These are phyloP conservation scores for Syngnathus scovelli DNA, from an alignment of 2,113 vertebrate species.

Conservation along the genomic window DNA sequence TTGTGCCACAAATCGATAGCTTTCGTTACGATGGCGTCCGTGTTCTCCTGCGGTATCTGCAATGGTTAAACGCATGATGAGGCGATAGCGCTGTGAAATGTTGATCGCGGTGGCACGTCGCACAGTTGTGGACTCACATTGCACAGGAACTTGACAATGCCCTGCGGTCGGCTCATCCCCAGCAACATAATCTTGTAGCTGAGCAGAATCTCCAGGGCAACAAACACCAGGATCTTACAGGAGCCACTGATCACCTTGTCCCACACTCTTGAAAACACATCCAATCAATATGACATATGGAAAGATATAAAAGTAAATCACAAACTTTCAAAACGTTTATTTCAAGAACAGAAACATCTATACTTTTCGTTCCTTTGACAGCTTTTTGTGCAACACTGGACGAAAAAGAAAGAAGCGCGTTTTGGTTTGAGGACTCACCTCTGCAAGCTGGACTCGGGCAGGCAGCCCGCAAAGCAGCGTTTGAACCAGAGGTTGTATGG, in stretches of 20 bases:
- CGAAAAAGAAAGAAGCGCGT: too few relatives aligned
- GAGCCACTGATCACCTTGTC: constrained; percentile 98
- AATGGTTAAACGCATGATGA: constrained; percentile 5
- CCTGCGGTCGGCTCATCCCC: constrained; percentile 80
- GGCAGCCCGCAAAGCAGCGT: constrained; percentile 90
- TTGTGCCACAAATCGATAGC: constrained; percentile 95
- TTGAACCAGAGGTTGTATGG: constrained; percentile 89
- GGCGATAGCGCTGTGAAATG: not conserved
- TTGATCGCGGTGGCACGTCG: not conserved
- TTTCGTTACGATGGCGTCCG: constrained; percentile 91
- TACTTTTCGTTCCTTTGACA: too few relatives aligned
- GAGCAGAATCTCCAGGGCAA: constrained; percentile 90
- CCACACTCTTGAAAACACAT: constrained; percentile 79
- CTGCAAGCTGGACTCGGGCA: constrained; percentile 92
- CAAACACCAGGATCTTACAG: constrained; percentile 95
- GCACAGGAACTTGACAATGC: constrained; percentile 81
- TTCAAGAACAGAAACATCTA: too few relatives aligned
- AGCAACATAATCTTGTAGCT: constrained; percentile 91
- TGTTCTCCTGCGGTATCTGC: constrained; percentile 95
- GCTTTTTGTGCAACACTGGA: too few relatives aligned
- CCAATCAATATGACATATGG: not conserved
- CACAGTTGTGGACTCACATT: constrained; percentile 74
- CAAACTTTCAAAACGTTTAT: too few relatives aligned
- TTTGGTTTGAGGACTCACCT: constrained; percentile 64
- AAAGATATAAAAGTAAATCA: too few relatives aligned